Evolutionary conservation across 2,797 vertebrate genomes (phyloP).

Genomic region (Notolabrus celidotus): DNA sequence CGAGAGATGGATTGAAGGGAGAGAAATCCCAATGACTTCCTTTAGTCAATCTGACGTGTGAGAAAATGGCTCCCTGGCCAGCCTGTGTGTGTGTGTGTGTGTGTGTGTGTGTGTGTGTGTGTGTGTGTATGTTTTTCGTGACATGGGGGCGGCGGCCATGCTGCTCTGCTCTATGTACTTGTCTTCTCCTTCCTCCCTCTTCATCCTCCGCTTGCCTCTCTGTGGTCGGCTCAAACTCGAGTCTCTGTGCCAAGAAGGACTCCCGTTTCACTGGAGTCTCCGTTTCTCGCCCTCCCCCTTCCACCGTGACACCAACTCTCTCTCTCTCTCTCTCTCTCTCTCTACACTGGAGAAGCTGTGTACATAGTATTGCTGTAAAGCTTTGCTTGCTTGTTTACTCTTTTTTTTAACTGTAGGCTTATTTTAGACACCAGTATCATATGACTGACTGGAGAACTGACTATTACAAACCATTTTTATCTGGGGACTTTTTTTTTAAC

Average conservation of each 20-base stretch:
- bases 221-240: conserved; percentile 53
- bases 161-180: conserved; percentile 46
- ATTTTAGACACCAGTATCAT: conserved; percentile 65
- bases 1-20: conserved; percentile 30
- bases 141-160: conserved; percentile 36
- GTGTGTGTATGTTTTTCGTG: conserved; percentile 31
- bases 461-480: conserved; percentile 63
- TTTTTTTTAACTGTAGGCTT: conserved; percentile 66
- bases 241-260: conserved; percentile 76
- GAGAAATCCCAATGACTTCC: conserved; percentile 43
- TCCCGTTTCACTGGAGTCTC: conserved; percentile 68
- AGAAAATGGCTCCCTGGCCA: conserved; percentile 63
- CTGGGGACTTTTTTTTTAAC: conserved; percentile 51
- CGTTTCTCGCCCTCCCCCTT: conserved; percentile 58
- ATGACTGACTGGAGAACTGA: conserved; percentile 65
- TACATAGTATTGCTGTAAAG: conserved; percentile 81
- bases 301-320: conserved; percentile 59
- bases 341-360: conserved; percentile 65
- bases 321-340: conserved; percentile 39
- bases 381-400: conserved; percentile 70
- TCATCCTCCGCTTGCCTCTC: conserved; percentile 43
- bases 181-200: conserved; percentile 47
- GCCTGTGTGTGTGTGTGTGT: conserved; percentile 11
- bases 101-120: conserved; percentile 36
- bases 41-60: conserved; percentile 40